These are phyloP conservation scores for Pyrocephalus nanus DNA, from an alignment of 2,797 vertebrate genomes.

Conservation along the genomic window DNA sequence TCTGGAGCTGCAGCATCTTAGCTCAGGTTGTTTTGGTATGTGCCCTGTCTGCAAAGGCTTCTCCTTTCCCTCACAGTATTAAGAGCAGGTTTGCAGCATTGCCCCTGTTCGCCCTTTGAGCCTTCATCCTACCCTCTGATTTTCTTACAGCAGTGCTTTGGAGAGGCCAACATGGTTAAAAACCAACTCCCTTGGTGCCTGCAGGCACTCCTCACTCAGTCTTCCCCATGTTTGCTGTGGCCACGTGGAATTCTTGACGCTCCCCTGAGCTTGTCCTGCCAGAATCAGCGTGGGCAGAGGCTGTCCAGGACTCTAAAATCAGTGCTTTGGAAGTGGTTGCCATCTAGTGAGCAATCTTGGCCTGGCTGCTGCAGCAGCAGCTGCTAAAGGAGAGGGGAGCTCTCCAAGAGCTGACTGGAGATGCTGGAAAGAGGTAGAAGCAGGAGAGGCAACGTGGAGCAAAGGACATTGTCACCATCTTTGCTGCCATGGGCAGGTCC, in stretches of 20 bases:
- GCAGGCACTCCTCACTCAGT: not conserved
- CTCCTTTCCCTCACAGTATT: not conserved
- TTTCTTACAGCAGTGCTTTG: not conserved
- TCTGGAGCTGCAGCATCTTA: not conserved
- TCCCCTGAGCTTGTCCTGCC: not conserved
- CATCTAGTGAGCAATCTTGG: conserved; percentile 45
- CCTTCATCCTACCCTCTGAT: not conserved
- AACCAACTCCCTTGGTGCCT: not conserved
- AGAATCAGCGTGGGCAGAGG: not conserved
- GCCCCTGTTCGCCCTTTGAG: not conserved
- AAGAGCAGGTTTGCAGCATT: not conserved
- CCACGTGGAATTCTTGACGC: not conserved
- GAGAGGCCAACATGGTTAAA: not conserved
- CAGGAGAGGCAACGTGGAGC: accelerated
- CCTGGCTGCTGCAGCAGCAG: not conserved
- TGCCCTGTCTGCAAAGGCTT: not conserved
- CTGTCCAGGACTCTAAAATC: not conserved
- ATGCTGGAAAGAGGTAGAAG: not conserved
- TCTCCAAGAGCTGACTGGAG: not conserved
- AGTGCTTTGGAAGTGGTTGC: conserved; percentile 27
- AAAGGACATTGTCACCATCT: not conserved
- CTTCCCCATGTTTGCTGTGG: not conserved
- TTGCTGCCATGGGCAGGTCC: not conserved
- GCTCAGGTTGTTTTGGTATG: not conserved
- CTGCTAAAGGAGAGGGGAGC: not conserved